Evolutionary conservation across 2,888 invertebrate species (phyloP).

Genomic region (Zygothrica quintamaculata): DNA sequence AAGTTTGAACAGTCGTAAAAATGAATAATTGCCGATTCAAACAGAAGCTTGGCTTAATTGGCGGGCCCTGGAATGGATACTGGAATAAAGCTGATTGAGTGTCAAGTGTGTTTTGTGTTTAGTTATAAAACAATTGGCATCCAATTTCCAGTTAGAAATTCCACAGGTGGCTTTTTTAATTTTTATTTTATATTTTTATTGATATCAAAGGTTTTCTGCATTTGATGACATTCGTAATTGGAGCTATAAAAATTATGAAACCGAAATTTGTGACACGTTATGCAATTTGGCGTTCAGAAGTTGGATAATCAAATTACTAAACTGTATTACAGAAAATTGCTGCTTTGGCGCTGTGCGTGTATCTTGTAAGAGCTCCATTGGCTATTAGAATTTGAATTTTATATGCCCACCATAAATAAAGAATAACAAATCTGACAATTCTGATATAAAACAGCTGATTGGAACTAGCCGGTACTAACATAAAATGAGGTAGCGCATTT

Average conservation of each 20-base stretch:
- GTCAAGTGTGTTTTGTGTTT: not conserved
- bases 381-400: constrained; percentile 46
- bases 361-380: constrained; percentile 14
- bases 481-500: constrained; percentile 26
- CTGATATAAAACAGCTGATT: constrained; percentile 46
- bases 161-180: not conserved
- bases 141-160: constrained; percentile 21
- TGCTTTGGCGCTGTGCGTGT: constrained; percentile 21
- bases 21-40: constrained; percentile 27
- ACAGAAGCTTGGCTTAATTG: constrained; percentile 58
- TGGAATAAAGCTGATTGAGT: constrained; percentile 23
- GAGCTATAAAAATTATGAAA: constrained; percentile 9
- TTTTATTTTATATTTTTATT: not conserved
- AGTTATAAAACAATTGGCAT: constrained; percentile 13
- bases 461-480: not conserved
- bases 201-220: not conserved
- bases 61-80: constrained; percentile 23
- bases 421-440: constrained; percentile 29
- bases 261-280: constrained; percentile 33
- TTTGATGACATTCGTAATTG: constrained; percentile 21
- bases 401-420: constrained; percentile 54
- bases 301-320: not conserved
- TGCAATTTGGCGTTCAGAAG: constrained; percentile 24
- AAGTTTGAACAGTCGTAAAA: not conserved
- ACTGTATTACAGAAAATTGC: not conserved